Base-by-base conservation (phyloP, 2,797 vertebrate species). In the Lepilemur septentrionalis region DNA sequence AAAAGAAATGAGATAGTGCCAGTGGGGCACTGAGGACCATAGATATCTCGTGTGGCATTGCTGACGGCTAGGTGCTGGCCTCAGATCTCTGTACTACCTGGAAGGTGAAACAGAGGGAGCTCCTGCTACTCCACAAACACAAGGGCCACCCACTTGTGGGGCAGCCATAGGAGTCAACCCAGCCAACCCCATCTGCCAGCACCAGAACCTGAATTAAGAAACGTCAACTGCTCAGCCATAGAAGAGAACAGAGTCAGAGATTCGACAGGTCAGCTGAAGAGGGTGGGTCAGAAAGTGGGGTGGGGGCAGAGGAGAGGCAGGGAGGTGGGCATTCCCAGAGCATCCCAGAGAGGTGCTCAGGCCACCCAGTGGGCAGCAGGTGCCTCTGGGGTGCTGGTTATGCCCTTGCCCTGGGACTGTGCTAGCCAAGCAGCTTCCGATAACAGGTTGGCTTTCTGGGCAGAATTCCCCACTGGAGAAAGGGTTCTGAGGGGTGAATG, bases 11-110 rank as follows among this genome's bases (percentile, higher is more conserved):
- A 28, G 46, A 65, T 28, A 9, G 12, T n/a, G 52, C 30, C 72
- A 18, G 2, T 32, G 10, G 61, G 32, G 80, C 18, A 18, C 70
- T 63, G 1, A n/a, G 17, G 75, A 38, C n/a, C 0, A 0, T 38
- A n/a, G 22, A n/a, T 1, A 4, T 14, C 41, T 4, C 13, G 8
- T 22, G 20, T 0, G 2, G 13, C 67, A 48, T 15, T 30, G n/a
- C 38, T 55, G 20, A 30, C 7, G 25, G 46, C 86, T 7, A 18
- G 73, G 52, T 8, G 3, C 43, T 13, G 46, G 22, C 55, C n/a
- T 23, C 35, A 50, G 18, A n/a, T 38, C 57, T 63, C n/a, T 28
- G 52, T 67, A 50, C 46, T 35, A 46, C 55, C 63, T 41, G 5
- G 41, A 46, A 69, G 12, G 15, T 13, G 25, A 78, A 35, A 43